Percentiles rank a stretch among this genome's conserved stretches.
phyloP scores from a whole-genome alignment of 2,888 invertebrate species.

The Drosophila paracracens region DNA sequence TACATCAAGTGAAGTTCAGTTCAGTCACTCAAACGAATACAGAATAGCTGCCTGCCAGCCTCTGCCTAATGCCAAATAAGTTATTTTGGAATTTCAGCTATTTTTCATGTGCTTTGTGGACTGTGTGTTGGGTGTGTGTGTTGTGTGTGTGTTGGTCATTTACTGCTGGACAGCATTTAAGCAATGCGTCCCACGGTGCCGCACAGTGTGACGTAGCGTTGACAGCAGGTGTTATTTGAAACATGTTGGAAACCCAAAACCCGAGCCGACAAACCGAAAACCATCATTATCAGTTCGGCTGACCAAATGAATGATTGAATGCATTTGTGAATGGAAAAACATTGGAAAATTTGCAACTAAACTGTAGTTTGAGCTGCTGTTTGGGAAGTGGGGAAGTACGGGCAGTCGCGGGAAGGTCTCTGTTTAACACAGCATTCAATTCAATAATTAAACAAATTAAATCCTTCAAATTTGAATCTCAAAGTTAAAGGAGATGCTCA shows the following conservation, averaged over 20 bases:
- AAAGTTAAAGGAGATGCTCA: not conserved
- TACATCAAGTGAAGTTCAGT: slow-evolving; percentile 48
- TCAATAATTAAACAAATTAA: not conserved
- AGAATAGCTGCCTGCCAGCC: slow-evolving; percentile 4
- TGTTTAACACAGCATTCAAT: not conserved
- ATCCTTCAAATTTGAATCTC: not conserved
- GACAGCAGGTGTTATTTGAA: slow-evolving; percentile 51
- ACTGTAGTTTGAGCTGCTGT: not conserved
- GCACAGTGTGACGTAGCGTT: slow-evolving; percentile 57
- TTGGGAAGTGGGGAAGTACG: not conserved
- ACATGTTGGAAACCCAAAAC: slow-evolving; percentile 53
- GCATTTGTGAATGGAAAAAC: slow-evolving; percentile 17
- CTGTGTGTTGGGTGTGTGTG: slow-evolving; percentile 9
- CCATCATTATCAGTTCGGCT: slow-evolving; percentile 67
- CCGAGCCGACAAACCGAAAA: slow-evolving; percentile 41
- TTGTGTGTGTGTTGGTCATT: slow-evolving; percentile 29
- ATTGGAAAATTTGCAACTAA: not conserved
- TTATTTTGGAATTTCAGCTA: slow-evolving; percentile 71
- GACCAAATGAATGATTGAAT: slow-evolving; percentile 48
- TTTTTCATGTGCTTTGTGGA: slow-evolving; percentile 37
- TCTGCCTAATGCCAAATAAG: slow-evolving; percentile 68
- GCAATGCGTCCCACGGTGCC: slow-evolving; percentile 60
- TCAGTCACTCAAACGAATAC: slow-evolving; percentile 34
- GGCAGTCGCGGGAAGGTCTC: not conserved
- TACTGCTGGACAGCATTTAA: slow-evolving; percentile 27